phyloP scores from a whole-genome alignment of 1,140 invertebrate genomes.

The Zaprionus vittiger region DNA sequence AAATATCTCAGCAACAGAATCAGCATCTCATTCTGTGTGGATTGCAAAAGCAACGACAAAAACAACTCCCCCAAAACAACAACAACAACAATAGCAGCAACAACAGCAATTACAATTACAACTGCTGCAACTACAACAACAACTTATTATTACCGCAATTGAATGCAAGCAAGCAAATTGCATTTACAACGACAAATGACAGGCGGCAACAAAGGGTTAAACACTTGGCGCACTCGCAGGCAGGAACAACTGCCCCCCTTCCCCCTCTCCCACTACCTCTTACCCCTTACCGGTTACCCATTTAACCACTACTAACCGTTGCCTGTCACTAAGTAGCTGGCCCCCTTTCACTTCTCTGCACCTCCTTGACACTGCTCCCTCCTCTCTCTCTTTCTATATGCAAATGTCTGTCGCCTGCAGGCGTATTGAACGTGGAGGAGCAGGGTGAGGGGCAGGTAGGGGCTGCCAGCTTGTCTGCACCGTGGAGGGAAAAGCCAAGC shows the following conservation, averaged over 20 bases:
- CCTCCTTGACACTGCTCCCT: background rate
- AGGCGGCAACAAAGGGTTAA: constrained; percentile 40
- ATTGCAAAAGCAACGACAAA: constrained; percentile 41
- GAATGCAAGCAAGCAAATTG: constrained; percentile 27
- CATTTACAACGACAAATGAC: constrained; percentile 14
- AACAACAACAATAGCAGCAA: constrained; percentile 28
- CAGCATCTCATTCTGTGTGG: constrained; percentile 23
- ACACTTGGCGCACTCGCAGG: constrained; percentile 16
- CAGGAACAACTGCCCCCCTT: too few relatives aligned
- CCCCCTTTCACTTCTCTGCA: background rate
- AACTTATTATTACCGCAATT: constrained; percentile 31
- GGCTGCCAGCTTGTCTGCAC: background rate
- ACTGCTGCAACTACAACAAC: constrained; percentile 1
- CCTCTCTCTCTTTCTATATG: constrained; percentile 30
- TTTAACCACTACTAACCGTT: background rate
- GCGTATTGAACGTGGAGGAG: background rate
- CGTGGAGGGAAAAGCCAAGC: constrained; percentile 10
- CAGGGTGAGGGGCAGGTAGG: background rate
- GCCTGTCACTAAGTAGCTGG: constrained; percentile 9
- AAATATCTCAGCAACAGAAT: constrained; percentile 15
- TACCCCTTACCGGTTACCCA: background rate
- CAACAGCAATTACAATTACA: constrained; percentile 9
- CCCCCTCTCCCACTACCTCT: background rate
- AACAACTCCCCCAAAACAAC: constrained; percentile 10
- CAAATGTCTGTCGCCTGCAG: constrained; percentile 45